A percentile compares a stretch with the other conserved stretches of the same genome.
These are phyloP conservation scores for Pluvialis apricaria DNA, from an alignment of 2,113 vertebrate genomes.

Conservation along the genomic window DNA sequence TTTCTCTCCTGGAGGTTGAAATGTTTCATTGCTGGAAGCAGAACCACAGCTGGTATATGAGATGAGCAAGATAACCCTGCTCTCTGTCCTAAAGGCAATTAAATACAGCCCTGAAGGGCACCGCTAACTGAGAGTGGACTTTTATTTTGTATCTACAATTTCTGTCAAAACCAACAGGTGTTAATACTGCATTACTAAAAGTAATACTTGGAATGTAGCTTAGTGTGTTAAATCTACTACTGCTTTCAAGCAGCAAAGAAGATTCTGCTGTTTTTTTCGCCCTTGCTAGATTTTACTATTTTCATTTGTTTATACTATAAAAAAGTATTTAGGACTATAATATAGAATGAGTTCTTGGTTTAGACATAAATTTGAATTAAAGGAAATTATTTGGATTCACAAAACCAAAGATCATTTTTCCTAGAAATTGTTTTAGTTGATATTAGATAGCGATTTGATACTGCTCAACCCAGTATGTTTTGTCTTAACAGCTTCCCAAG, in stretches of 20 bases:
- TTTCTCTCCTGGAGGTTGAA: slow-evolving; percentile 12
- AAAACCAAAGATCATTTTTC: not conserved
- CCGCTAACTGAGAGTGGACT: not conserved
- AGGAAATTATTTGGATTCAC: not conserved
- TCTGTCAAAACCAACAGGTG: not conserved
- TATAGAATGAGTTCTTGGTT: not conserved
- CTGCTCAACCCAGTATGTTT: not conserved
- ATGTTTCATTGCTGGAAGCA: not conserved
- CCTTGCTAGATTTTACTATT: not conserved
- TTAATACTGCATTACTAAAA: not conserved
- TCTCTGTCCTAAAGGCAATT: not conserved
- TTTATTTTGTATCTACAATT: not conserved
- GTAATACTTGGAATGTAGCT: not conserved
- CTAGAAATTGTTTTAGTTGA: not conserved
- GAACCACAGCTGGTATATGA: not conserved
- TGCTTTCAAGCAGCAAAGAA: not conserved
- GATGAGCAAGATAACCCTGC: not conserved
- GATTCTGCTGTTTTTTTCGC: not conserved
- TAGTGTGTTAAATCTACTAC: not conserved
- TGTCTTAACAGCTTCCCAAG: not conserved
- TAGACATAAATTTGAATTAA: not conserved
- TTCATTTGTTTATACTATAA: not conserved
- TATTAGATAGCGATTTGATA: not conserved
- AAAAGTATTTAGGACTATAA: not conserved
- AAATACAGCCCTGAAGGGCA: not conserved